Evolutionary conservation across 1,140 invertebrate species (phyloP).

Genomic region (Drosophila serrata): DNA sequence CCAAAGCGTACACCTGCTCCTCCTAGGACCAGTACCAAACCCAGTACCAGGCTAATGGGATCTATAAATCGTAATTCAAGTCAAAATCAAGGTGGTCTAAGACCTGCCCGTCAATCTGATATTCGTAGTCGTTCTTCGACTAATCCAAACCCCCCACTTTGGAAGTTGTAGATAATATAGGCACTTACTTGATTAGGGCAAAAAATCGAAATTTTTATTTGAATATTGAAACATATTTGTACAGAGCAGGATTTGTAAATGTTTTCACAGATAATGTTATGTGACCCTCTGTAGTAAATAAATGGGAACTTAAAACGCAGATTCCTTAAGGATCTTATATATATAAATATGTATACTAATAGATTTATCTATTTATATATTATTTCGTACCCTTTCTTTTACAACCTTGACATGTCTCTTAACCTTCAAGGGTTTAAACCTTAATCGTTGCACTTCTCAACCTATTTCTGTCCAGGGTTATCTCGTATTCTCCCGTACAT

Average conservation of each 20-base stretch:
- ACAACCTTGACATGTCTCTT: slow-evolving; percentile 28
- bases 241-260: neutral
- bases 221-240: neutral
- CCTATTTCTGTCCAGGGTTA: slow-evolving; percentile 18
- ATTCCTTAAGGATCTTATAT: neutral
- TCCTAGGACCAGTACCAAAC: neutral
- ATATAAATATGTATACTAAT: no score
- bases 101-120: neutral
- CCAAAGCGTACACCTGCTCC: neutral
- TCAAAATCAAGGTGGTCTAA: neutral
- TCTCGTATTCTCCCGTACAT: slow-evolving; percentile 28
- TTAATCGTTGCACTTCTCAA: slow-evolving; percentile 24
- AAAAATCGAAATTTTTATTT: neutral
- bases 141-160: neutral
- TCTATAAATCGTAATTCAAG: neutral
- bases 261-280: neutral
- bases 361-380: neutral
- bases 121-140: neutral
- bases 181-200: neutral
- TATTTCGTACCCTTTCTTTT: no score
- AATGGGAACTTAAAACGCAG: neutral
- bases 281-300: neutral
- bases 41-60: neutral
- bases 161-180: neutral
- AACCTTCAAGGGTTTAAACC: slow-evolving; percentile 6